A percentile compares a stretch with the other conserved stretches of the same genome.
Conservation (phyloP, 2,888 invertebrate species). For the Tetranychus truncatus region DNA sequence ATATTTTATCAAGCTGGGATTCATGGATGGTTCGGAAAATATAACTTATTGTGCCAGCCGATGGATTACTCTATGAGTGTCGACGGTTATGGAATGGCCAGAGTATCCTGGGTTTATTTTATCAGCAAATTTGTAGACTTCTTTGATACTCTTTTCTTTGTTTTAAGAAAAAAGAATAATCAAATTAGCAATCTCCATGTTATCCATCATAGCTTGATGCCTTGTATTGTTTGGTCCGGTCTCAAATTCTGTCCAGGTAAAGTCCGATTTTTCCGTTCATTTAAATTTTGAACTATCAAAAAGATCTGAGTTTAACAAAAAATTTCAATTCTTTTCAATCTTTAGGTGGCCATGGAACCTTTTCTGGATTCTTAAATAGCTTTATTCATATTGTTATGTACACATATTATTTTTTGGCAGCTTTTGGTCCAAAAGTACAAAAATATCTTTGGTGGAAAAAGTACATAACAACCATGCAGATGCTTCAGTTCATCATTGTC, state of each 20-base stretch:
- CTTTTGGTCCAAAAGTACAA: slow-evolving; percentile 35
- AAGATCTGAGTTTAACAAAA: neutral
- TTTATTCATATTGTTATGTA: slow-evolving; percentile 38
- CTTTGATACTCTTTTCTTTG: slow-evolving; percentile 70
- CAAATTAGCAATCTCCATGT: slow-evolving; percentile 74
- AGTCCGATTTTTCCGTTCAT: slow-evolving; percentile 31
- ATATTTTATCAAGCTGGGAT: slow-evolving; percentile 43
- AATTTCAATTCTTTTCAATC: neutral
- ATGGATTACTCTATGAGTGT: slow-evolving; percentile 51
- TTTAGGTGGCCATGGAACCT: slow-evolving; percentile 35
- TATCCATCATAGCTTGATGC: slow-evolving; percentile 56
- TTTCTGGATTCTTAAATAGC: slow-evolving; percentile 36
- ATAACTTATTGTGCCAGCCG: slow-evolving; percentile 68
- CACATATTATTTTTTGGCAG: slow-evolving; percentile 36
- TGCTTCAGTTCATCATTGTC: slow-evolving; percentile 57
- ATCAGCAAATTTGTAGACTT: slow-evolving; percentile 73
- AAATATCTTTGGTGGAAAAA: slow-evolving; percentile 38
- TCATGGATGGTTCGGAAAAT: slow-evolving; percentile 63
- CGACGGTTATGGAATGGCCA: slow-evolving; percentile 53
- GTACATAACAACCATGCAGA: slow-evolving; percentile 37
- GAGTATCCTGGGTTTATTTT: slow-evolving; percentile 72
- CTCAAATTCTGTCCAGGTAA: slow-evolving; percentile 46
- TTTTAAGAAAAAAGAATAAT: slow-evolving; percentile 53
- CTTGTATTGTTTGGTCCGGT: slow-evolving; percentile 37
- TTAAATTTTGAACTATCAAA: no score